Conservation (phyloP, 2,888 invertebrate genomes). For the Macropis europaea region DNA sequence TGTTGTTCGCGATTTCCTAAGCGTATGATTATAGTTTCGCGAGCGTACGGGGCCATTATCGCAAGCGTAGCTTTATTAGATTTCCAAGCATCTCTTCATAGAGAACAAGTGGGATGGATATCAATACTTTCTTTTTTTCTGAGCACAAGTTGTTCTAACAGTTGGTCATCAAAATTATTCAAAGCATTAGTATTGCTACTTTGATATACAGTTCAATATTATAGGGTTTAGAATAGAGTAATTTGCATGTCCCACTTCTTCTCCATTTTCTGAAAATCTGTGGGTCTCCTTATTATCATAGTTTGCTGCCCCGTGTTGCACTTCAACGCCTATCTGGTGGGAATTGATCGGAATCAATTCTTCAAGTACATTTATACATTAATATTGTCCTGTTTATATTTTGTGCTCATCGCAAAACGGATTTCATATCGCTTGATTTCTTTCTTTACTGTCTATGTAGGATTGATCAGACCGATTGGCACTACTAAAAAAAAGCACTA, state of each 20-base stretch:
- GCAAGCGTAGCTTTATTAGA: neutral
- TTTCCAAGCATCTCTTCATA: neutral
- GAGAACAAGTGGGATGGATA: constrained; percentile 12
- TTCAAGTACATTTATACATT: constrained; percentile 34
- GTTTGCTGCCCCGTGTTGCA: constrained; percentile 54
- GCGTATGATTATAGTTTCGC: constrained; percentile 3
- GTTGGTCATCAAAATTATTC: no score
- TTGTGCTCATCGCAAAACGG: constrained; percentile 11
- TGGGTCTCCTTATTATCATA: constrained; percentile 1
- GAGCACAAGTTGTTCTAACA: no score
- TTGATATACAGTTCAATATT: no score
- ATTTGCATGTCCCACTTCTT: constrained; percentile 14
- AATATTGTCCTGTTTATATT: constrained; percentile 16
- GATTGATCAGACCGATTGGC: constrained; percentile 52
- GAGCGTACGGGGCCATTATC: neutral
- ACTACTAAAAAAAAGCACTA: constrained; percentile 20
- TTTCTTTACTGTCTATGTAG: constrained; percentile 5
- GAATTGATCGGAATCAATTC: constrained; percentile 60
- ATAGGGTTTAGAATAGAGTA: no score
- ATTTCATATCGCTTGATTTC: constrained; percentile 16
- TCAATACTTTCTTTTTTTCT: no score
- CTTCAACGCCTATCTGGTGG: constrained; percentile 59
- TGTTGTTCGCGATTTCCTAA: constrained; percentile 7
- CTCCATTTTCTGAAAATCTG: neutral
- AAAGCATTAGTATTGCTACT: no score